phyloP scores from a whole-genome alignment of 2,797 vertebrate genomes.

The Taeniopygia guttata region DNA sequence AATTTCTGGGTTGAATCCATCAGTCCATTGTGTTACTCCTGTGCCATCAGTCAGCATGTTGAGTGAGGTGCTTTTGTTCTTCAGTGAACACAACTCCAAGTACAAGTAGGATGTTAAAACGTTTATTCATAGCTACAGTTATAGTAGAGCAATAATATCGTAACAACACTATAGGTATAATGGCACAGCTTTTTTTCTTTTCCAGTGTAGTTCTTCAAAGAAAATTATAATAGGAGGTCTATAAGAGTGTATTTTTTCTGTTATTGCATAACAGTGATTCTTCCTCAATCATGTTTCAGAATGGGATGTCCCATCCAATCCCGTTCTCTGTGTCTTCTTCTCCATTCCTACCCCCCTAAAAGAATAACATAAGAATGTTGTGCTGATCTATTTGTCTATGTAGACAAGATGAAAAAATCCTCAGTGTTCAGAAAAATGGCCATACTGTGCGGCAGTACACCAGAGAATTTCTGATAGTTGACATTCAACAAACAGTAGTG shows the following conservation, averaged over 20 bases:
- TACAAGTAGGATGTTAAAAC: not conserved
- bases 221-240: not conserved
- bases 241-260: not conserved
- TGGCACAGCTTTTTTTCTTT: not conserved
- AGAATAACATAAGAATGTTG: not conserved
- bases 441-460: not conserved
- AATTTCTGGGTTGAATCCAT: no score
- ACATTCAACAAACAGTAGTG: not conserved
- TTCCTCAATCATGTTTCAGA: not conserved
- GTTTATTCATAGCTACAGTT: not conserved
- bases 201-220: not conserved
- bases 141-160: not conserved
- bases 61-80: no score
- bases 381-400: not conserved
- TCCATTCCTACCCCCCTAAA: fast-evolving
- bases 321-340: not conserved
- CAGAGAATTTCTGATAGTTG: not conserved
- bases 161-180: not conserved
- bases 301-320: not conserved
- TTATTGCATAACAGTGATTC: not conserved
- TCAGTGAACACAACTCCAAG: not conserved
- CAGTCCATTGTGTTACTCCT: no score
- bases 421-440: not conserved
- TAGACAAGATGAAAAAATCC: not conserved
- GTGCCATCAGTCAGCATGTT: no score